phyloP scores from a whole-genome alignment of 2,797 vertebrate genomes.

The Fringilla coelebs region DNA sequence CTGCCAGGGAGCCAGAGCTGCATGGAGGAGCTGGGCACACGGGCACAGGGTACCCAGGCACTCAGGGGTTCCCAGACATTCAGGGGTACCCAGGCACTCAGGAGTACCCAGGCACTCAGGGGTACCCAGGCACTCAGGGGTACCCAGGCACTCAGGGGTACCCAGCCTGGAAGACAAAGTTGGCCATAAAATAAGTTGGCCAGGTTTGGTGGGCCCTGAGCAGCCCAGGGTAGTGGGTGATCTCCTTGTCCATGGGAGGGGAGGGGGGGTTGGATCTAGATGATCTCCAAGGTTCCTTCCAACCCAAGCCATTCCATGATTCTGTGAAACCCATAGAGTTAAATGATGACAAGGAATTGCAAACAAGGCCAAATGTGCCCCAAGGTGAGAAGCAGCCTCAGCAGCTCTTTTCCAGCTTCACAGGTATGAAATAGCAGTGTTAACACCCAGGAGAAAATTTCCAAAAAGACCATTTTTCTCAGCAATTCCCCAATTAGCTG shows the following conservation, averaged over 20 bases:
- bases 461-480: not conserved
- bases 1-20: not conserved
- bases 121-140: too few relatives aligned
- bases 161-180: not conserved
- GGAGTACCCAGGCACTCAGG: too few relatives aligned
- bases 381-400: not conserved
- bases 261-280: accelerated
- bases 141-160: accelerated
- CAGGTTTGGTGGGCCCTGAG: not conserved
- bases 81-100: too few relatives aligned
- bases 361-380: not conserved
- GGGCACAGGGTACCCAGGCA: too few relatives aligned
- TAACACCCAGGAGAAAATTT: not conserved
- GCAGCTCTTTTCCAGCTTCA: not conserved
- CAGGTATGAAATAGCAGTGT: not conserved
- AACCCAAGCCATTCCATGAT: not conserved
- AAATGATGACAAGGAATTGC: not conserved
- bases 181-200: not conserved
- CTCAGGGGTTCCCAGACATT: too few relatives aligned
- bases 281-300: not conserved
- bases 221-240: not conserved
- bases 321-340: not conserved
- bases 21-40: accelerated
- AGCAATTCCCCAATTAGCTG: not conserved
- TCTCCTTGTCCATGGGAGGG: not conserved